Base-by-base conservation (phyloP, 2,888 invertebrate species). In the Drosophila kambysellisi region DNA sequence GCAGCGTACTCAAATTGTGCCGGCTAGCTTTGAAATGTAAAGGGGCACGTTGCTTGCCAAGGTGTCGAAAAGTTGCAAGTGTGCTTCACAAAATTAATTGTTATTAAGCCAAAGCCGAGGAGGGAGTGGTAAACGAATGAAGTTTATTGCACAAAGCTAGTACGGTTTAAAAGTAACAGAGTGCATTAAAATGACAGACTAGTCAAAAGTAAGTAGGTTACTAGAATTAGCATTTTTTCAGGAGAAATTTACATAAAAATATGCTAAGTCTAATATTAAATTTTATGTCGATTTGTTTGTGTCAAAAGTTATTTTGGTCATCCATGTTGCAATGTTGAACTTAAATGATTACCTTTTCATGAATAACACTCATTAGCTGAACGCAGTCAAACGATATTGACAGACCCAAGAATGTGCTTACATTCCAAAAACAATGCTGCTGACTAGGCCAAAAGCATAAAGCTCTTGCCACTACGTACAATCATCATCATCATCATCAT, bases 301-400 rank as follows among this genome's bases (percentile, higher is more conserved):
- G 25, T 39, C 37, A 48, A 48, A 20, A 41, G 35, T 39, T 33
- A 39, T 25, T 29, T 68, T 37, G 32, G 46, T n/a, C 30, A 52
- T 33, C n/a, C 51, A 39, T 41, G 50, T 17, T 51, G 52, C 52
- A 70, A 64, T 25, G 51, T 29, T 41, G 35, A 64, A 82, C 54
- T 73, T 62, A 70, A 76, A 57, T 62, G 73, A 86, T 80, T 83
- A 59, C 51, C 71, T 62, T 64, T 70, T 67, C 77, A 80, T 86
- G 76, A 80, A 70, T 81, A 71, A 86, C 70, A 70, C 58, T 59
- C 81, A 89, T 89, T 87, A 83, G 81, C 67, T 35, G 56, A 46
- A 39, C 41, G 29, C 35, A 61, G 30, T 43, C 33, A 29, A 58
- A 20, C 32, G 30, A 54, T 39, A 46, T 46, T 63, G 48, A 53